Base-by-base conservation (phyloP, 2,113 vertebrate species). In the Alethe diademata region DNA sequence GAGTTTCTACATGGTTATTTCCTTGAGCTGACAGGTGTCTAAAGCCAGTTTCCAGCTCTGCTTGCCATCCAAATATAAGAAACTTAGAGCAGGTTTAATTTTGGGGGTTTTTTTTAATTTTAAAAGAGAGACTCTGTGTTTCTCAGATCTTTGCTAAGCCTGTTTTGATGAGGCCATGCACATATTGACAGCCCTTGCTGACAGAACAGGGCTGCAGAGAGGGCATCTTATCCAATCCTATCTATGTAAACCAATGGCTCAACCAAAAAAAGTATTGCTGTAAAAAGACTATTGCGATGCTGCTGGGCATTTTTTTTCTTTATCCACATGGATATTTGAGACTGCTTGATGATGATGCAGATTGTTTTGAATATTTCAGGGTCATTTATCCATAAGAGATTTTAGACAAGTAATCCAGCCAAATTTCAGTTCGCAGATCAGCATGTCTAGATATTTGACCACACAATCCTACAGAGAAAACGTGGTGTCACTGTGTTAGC, bases 1-100 rank as follows among this genome's bases (percentile, higher is more conserved):
- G 4, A 62, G 33, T 82, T 94, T 57, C 70, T 82, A 4, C 80
- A 73, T 6, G 62, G 90, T 18, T 82, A 58, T 92, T 90, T 93
- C 78, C 82, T 85, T 66, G 80, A 83, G 74, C 67, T 42, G 80
- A 90, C 92, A 91, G 93, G 90, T 95, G 95, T 50, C 74, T 47
- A 72, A 83, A 69, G 58, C 35, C 81, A 76, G 62, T 81, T 94
- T 76, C 74, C 85, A 90, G 65, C 64, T 57, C 88, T 65, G 78
- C 56, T 66, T 79, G 54, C 60, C 47, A n/a, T 82, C 58, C 62
- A 56, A 54, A 54, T 26, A 45, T 4, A 79, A 78, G 35, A 80
- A 85, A 82, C 50, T 29, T 42, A 50, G 51, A 65, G 51, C 40
- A 93, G 23, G 78, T 62, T 90, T 42, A 74, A 74, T 22, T 61